Percentiles rank a stretch among this genome's conserved stretches.
phyloP scores from a whole-genome alignment of 30 jellyfish, hydroid and myxozoan species.

The Catostylus mosaicus region DNA sequence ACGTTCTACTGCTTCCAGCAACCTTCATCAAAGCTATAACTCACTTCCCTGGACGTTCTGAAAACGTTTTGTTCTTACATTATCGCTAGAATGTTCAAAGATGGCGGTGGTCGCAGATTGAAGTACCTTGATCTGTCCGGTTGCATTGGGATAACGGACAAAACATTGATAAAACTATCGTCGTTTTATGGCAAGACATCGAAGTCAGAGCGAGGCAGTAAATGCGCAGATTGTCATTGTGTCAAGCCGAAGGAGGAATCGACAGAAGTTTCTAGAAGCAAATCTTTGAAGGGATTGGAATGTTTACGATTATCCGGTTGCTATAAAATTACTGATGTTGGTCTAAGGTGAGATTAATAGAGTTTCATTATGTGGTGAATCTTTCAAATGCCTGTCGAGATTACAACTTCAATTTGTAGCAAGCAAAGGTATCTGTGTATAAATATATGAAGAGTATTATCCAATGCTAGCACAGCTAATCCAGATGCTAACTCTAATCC shows the following conservation, averaged over 20 bases:
- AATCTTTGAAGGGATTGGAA: constrained; percentile 33
- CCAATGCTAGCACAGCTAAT: too few relatives aligned
- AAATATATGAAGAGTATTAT: too few relatives aligned
- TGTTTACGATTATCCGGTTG: constrained; percentile 88
- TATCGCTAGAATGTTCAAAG: constrained; percentile 65
- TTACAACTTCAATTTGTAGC: too few relatives aligned
- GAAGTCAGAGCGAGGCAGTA: constrained; percentile 12
- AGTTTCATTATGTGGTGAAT: too few relatives aligned
- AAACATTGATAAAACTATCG: constrained; percentile 67
- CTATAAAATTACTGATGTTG: constrained; percentile 85
- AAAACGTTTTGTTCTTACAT: too few relatives aligned
- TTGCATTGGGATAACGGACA: constrained; percentile 82
- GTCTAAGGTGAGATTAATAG: constrained; percentile 76
- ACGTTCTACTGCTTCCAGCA: too few relatives aligned
- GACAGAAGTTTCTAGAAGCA: neutral
- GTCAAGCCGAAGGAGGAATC: constrained; percentile 3
- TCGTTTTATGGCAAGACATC: constrained; percentile 59
- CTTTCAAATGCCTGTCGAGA: too few relatives aligned
- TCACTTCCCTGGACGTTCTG: too few relatives aligned
- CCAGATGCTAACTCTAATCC: too few relatives aligned
- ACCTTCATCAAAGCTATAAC: too few relatives aligned
- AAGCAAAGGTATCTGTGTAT: too few relatives aligned
- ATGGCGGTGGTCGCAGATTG: constrained; percentile 75
- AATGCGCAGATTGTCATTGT: constrained; percentile 59
- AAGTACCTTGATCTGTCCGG: constrained; percentile 87